Conservation (phyloP, 2,888 invertebrate species). For the Cremastobaeus sp. region DNA sequence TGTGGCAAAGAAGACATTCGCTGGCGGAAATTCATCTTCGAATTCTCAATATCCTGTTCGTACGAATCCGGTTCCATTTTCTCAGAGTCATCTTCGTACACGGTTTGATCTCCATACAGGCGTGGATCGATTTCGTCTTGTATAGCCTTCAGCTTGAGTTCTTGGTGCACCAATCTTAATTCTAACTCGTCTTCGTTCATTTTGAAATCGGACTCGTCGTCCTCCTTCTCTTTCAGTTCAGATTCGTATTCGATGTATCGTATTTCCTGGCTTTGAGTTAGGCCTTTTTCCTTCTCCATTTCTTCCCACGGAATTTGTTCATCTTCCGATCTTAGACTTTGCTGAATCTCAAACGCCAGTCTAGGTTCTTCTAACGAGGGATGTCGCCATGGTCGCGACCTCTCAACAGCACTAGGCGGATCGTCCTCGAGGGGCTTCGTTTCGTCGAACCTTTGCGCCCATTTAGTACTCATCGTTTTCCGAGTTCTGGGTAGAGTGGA, state of each 20-base stretch:
- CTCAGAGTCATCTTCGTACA: constrained; percentile 60
- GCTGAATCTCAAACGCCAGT: constrained; percentile 68
- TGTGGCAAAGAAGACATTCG: constrained; percentile 65
- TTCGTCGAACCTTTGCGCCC: constrained; percentile 73
- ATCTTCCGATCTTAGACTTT: constrained; percentile 58
- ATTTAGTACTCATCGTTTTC: constrained; percentile 80
- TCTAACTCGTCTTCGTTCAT: constrained; percentile 40
- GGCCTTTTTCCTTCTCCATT: constrained; percentile 30
- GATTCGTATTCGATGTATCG: constrained; percentile 66
- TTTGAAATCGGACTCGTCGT: constrained; percentile 27
- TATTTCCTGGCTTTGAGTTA: constrained; percentile 62
- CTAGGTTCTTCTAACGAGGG: constrained; percentile 73
- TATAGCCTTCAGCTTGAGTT: constrained; percentile 35
- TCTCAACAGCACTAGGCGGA: constrained; percentile 64
- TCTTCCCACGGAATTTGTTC: constrained; percentile 66
- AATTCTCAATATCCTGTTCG: constrained; percentile 45
- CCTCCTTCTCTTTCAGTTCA: constrained; percentile 53
- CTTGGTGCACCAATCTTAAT: constrained; percentile 35
- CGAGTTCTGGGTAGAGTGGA: constrained; percentile 83
- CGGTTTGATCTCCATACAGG: constrained; percentile 66
- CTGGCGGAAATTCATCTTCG: constrained; percentile 63
- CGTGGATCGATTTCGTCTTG: constrained; percentile 66
- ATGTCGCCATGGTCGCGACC: constrained; percentile 74
- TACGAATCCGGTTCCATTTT: constrained; percentile 53
- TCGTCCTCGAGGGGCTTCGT: constrained; percentile 67